Evolutionary conservation across 2,888 invertebrate genomes (phyloP), one percentile per base, ranked within the genome.

Genomic region (Strigamia transsilvanica): DNA sequence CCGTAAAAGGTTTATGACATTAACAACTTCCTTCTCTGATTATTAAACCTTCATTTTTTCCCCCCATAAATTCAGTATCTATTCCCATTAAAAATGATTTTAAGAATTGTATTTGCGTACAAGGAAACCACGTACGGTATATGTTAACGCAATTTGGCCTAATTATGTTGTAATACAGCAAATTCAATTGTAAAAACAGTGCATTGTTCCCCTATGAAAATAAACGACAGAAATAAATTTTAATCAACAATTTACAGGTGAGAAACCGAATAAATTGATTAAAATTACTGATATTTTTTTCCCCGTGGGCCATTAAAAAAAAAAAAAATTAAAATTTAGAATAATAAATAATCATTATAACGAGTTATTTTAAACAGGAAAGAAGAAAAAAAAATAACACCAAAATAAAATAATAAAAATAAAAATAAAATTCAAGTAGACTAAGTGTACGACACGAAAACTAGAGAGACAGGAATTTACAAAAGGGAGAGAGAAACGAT

Each of bases 381-480:
- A 18, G 6, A 9, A 56, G 5, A 56, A n/a, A 1, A 56, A 56
- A 56, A 56, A 18, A n/a, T n/a, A n/a, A n/a, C n/a, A n/a, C n/a
- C n/a, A n/a, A n/a, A n/a, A n/a, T n/a, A 51, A n/a, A 13, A 6
- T n/a, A 46, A 46, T 7, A 46, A 2, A 15, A 15, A n/a, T n/a
- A 46, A 46, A 13, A 46, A 46, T 12, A 46, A 46, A 9, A 18
- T 56, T 18, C 56, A 18, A 15, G 9, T 18, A n/a, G n/a, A n/a
- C n/a, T n/a, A 56, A 56, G 56, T 18, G 56, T 56, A 56, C 56
- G 56, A 56, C 56, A 56, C 56, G 56, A 56, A 56, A 56, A 56
- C 56, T 21, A 56, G 56, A 56, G 56, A 56, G 56, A 56, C 56
- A 56, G 56, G 56, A 56, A 56, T 56, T 56, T 18, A n/a, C 21